A percentile compares a stretch with the other conserved stretches of the same genome.
These are phyloP conservation scores for Psammodynastes pulverulentus DNA, from an alignment of 2,113 vertebrate genomes.

Conservation along the genomic window DNA sequence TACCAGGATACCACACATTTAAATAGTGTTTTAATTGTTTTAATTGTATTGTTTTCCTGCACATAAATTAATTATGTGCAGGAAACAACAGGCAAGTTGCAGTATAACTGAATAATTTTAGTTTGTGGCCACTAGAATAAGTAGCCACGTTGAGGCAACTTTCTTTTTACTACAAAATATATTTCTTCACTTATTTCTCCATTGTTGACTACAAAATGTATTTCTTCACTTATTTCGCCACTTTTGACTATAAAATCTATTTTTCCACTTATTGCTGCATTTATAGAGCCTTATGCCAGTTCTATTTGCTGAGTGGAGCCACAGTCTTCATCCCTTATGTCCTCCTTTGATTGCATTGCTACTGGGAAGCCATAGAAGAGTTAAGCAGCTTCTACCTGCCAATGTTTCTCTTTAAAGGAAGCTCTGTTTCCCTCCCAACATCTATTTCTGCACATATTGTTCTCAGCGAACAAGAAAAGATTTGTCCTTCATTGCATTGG, in stretches of 20 bases:
- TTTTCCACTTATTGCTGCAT: neutral
- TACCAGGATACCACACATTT: neutral
- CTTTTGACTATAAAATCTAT: neutral
- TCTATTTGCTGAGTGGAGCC: neutral
- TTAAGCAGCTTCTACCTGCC: neutral
- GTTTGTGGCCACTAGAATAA: neutral
- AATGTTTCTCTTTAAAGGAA: neutral
- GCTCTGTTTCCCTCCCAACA: neutral
- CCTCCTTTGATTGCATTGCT: no score
- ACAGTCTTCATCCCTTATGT: neutral
- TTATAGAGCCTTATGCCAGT: neutral
- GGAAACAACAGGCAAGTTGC: neutral
- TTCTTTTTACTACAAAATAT: neutral
- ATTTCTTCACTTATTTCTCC: neutral
- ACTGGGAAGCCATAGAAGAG: neutral
- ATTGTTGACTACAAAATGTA: neutral
- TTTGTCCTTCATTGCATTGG: slow-evolving; percentile 25
- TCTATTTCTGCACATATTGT: neutral
- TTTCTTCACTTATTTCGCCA: neutral
- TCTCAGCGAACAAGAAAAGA: neutral
- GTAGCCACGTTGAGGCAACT: neutral
- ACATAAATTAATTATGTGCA: neutral
- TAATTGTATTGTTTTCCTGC: no score
- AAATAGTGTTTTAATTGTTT: neutral
- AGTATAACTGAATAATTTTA: neutral